phyloP scores from a whole-genome alignment of 23 tunicate genomes.

The Trididemnum nubilum region DNA sequence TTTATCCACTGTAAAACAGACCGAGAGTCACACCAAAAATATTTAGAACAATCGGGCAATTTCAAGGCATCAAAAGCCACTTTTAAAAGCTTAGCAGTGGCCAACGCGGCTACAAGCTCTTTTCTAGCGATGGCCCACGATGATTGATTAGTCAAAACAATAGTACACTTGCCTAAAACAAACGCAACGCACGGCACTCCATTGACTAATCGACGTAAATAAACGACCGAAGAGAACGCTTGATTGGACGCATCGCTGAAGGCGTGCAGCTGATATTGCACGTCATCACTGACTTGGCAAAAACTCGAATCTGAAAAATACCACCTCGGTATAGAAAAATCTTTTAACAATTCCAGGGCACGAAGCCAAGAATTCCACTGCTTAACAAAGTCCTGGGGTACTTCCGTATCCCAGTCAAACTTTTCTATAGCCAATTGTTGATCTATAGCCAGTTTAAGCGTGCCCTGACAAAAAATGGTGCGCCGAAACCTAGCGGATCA shows the following conservation, averaged over 20 bases:
- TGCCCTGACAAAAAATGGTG: no score
- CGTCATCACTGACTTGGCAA: no score
- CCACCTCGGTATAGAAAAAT: no score
- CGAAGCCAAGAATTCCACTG: no score
- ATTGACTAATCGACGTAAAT: neutral
- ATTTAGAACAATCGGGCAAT: neutral
- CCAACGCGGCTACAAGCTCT: neutral
- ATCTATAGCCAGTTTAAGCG: no score
- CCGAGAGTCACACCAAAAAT: neutral
- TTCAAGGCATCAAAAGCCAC: neutral
- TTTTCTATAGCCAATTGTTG: no score
- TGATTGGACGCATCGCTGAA: neutral
- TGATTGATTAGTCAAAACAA: neutral
- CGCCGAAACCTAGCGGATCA: no score
- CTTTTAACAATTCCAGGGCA: no score
- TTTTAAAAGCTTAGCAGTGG: neutral
- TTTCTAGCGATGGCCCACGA: neutral
- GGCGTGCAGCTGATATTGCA: neutral
- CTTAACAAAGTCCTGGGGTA: no score
- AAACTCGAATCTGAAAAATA: no score
- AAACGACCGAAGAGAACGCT: neutral
- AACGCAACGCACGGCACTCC: neutral
- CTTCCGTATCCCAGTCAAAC: no score
- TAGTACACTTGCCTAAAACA: neutral
- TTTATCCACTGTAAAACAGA: neutral